Base-by-base conservation (phyloP, 2,113 vertebrate genomes). In the Oreotrochilus melanogaster region DNA sequence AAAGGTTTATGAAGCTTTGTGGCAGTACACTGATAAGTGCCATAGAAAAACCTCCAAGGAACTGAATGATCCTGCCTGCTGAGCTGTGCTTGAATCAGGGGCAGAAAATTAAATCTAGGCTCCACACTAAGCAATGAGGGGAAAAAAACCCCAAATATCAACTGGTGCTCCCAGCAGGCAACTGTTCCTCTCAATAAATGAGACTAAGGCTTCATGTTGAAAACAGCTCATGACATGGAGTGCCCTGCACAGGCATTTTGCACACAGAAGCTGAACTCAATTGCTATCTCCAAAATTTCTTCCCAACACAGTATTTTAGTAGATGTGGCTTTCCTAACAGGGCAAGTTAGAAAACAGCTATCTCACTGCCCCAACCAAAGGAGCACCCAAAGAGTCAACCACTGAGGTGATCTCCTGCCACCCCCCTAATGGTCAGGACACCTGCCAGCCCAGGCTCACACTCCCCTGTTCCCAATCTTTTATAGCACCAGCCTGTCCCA, bases 1-100 rank as follows among this genome's bases (percentile, higher is more conserved):
- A 84, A 62, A 92, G 64, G 48, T 39, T 80, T 90, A 70, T 53
- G 48, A 90, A 72, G 72, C n/a, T 94, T 18, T 72, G 57, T 72
- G 73, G 89, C 58, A 84, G 72, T 8, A 27, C 62, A 22, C 72
- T 7, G 15, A 10, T 39, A 74, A 81, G 61, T 31, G 13, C n/a
- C 57, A 22, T 15, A 35, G 9, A 53, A 43, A 86, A 89, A 28
- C 48, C 48, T 79, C 18, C 25, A 17, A 31, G 25, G 57, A 83
- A 43, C 3, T 47, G 47, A 75, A 61, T 30, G 62, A 66, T 48
- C 67, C 53, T 72, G 33, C 73, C 78, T 83, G n/a, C 14, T 53
- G 78, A 78, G 67, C 81, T 73, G 11, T 65, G 61, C 74, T 70
- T 66, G 78, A 71, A 33, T 2, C 53, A 21, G 14, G 9, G 57